phyloP scores from a whole-genome alignment of 2,113 vertebrate genomes.

The Morone chrysops region DNA sequence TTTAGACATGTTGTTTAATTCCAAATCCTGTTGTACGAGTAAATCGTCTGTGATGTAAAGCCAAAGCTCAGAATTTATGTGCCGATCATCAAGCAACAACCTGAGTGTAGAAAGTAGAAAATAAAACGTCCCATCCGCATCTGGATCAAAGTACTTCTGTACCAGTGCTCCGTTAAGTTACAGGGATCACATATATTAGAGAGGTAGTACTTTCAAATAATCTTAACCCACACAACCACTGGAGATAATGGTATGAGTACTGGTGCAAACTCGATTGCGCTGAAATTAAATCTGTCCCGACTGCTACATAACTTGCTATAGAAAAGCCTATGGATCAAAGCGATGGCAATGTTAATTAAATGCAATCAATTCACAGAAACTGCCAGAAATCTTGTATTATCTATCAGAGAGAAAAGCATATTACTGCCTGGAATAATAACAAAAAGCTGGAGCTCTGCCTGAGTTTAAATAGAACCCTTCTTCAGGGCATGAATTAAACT shows the following conservation, averaged over 20 bases:
- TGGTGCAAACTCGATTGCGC: neutral
- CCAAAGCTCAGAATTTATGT: no score
- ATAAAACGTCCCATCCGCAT: no score
- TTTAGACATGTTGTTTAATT: no score
- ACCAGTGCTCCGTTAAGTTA: no score
- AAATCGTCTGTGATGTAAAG: no score
- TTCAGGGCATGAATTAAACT: conserved; percentile 54
- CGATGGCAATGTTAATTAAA: conserved; percentile 37
- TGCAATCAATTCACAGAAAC: conserved; percentile 44
- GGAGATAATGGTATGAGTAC: neutral
- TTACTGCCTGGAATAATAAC: conserved; percentile 46
- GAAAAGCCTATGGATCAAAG: conserved; percentile 12
- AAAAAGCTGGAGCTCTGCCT: conserved; percentile 23
- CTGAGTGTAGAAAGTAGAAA: no score
- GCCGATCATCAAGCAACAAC: no score
- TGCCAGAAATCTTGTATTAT: conserved; percentile 46
- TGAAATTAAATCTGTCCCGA: neutral
- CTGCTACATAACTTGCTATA: neutral
- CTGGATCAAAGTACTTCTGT: no score
- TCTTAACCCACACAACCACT: neutral
- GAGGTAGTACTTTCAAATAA: neutral
- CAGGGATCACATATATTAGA: neutral
- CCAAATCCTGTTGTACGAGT: no score
- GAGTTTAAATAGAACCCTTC: conserved; percentile 41
- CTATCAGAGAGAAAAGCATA: conserved; percentile 33